Evolutionary conservation across 2,797 vertebrate genomes (phyloP).

Genomic region (Phoeniculus purpureus): DNA sequence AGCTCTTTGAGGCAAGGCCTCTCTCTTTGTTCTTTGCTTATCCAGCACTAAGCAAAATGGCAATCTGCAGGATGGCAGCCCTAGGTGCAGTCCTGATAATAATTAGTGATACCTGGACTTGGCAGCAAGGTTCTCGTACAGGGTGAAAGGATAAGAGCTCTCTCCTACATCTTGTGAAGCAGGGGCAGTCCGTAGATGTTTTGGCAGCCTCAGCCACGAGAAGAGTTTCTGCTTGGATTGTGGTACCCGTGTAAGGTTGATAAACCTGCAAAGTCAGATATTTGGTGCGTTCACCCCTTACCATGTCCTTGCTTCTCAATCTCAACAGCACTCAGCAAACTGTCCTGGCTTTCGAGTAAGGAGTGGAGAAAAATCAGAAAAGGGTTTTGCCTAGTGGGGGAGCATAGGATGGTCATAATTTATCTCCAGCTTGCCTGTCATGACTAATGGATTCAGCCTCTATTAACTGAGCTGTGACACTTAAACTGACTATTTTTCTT

Average conservation of each 20-base stretch:
- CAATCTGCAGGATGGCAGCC: neutral
- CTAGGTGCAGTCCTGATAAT: neutral
- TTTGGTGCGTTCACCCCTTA: constrained; percentile 44
- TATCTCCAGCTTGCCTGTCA: constrained; percentile 32
- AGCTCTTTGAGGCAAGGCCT: neutral
- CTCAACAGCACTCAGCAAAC: constrained; percentile 17
- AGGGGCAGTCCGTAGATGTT: neutral
- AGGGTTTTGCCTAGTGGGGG: constrained; percentile 42
- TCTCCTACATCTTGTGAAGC: neutral
- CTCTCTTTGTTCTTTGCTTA: constrained; percentile 35
- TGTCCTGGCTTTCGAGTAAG: constrained; percentile 23
- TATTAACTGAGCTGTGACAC: constrained; percentile 50
- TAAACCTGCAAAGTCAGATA: constrained; percentile 55
- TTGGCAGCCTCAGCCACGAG: neutral
- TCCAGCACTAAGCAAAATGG: neutral
- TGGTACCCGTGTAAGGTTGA: neutral
- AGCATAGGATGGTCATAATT: constrained; percentile 44
- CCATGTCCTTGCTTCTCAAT: constrained; percentile 38
- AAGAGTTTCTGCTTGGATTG: constrained; percentile 14
- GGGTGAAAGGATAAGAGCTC: neutral
- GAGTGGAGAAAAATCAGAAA: neutral
- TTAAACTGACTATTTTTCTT: constrained; percentile 57
- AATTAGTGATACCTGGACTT: neutral
- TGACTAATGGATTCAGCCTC: constrained; percentile 37
- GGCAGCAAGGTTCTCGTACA: neutral